A percentile compares a stretch with the other conserved stretches of the same genome.
These are phyloP conservation scores for Trissoscelio sp. DNA, from an alignment of 2,888 invertebrate genomes.

Conservation along the genomic window DNA sequence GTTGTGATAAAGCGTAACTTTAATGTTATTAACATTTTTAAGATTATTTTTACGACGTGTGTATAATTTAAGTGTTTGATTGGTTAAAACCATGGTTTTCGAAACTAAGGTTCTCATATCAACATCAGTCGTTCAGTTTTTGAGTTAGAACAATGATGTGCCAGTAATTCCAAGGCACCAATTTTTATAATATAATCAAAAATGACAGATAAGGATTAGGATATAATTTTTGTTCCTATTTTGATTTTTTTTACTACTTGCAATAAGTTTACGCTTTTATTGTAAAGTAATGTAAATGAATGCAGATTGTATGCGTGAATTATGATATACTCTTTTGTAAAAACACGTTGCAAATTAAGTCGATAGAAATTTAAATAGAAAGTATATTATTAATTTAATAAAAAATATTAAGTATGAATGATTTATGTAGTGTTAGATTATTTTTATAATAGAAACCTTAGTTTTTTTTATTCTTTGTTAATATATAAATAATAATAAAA, in stretches of 20 bases:
- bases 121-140: too few relatives aligned
- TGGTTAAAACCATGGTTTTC: too few relatives aligned
- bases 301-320: constrained; percentile 33
- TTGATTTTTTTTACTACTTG: neutral
- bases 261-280: constrained; percentile 21
- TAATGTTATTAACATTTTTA: constrained; percentile 10
- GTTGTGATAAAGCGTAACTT: constrained; percentile 50
- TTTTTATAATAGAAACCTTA: too few relatives aligned
- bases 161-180: too few relatives aligned
- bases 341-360: constrained; percentile 10
- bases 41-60: neutral
- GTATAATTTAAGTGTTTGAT: neutral
- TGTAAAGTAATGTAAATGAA: constrained; percentile 54
- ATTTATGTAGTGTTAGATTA: neutral
- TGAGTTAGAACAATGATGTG: too few relatives aligned
- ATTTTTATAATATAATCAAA: neutral
- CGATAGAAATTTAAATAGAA: constrained; percentile 11
- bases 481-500: too few relatives aligned
- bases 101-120: too few relatives aligned
- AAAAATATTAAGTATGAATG: constrained; percentile 16
- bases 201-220: neutral
- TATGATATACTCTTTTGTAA: constrained; percentile 25
- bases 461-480: too few relatives aligned
- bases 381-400: constrained; percentile 47
- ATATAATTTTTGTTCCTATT: constrained; percentile 18